A percentile compares a stretch with the other conserved stretches of the same genome.
These are phyloP conservation scores for Danio jaintianensis DNA, from an alignment of 2,797 vertebrate genomes.

Conservation along the genomic window DNA sequence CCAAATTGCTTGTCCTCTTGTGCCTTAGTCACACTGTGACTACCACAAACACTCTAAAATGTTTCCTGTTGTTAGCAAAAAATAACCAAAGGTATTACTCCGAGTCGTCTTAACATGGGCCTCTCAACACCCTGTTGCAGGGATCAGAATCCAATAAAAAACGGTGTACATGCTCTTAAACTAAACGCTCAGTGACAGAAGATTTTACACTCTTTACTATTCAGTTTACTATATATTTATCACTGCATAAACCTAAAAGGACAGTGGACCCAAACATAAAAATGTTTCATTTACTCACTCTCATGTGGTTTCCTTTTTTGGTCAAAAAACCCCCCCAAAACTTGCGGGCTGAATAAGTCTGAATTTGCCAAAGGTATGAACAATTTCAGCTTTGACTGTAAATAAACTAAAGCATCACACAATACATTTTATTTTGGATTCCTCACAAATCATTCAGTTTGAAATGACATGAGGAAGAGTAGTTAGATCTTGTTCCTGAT, in stretches of 20 bases:
- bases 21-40: not conserved
- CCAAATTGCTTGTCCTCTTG: not conserved
- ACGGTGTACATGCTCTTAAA: slow-evolving; percentile 11
- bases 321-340: too few species aligned
- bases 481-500: not conserved
- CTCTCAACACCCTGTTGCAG: slow-evolving; percentile 26
- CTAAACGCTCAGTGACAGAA: slow-evolving; percentile 32
- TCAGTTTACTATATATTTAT: not conserved
- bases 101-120: slow-evolving; percentile 36
- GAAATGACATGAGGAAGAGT: not conserved
- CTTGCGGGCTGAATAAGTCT: too few species aligned
- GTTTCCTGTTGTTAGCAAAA: slow-evolving; percentile 35
- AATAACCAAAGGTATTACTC: slow-evolving; percentile 36
- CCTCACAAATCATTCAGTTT: not conserved
- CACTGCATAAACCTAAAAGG: not conserved
- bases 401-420: not conserved
- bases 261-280: not conserved
- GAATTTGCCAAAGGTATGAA: too few species aligned
- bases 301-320: too few species aligned
- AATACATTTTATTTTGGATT: not conserved
- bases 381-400: too few species aligned
- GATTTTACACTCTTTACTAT: not conserved
- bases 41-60: not conserved
- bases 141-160: slow-evolving; percentile 36
- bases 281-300: too few species aligned